Conservation (phyloP, 2,113 vertebrate species). For the Scomber colias region DNA sequence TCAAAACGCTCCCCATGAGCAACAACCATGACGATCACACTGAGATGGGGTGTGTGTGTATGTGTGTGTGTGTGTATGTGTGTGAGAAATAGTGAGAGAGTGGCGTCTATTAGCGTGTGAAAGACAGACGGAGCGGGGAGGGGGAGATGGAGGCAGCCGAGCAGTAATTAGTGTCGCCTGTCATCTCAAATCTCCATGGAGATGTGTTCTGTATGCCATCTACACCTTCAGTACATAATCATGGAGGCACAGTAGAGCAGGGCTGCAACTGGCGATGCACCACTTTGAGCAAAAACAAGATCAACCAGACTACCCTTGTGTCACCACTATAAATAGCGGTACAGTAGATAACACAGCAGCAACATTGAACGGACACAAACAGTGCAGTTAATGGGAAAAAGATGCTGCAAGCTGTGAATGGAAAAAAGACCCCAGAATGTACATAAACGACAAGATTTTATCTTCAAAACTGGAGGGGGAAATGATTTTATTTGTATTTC, state of each 20-base stretch:
- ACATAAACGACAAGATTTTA: conserved; percentile 5
- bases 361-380: not conserved
- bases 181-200: conserved; percentile 82
- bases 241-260: conserved; percentile 60
- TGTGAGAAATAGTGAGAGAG: conserved; percentile 12
- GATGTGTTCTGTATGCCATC: conserved; percentile 73
- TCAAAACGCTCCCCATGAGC: conserved; percentile 41
- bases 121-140: conserved; percentile 28
- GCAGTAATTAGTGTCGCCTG: conserved; percentile 76
- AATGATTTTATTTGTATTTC: conserved; percentile 78
- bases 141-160: conserved; percentile 44
- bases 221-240: conserved; percentile 69
- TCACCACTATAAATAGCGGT: conserved; percentile 54
- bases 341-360: conserved; percentile 39
- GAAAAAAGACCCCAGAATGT: conserved; percentile 1
- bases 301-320: conserved; percentile 38
- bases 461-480: conserved; percentile 45
- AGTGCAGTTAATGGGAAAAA: conserved; percentile 1
- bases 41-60: conserved; percentile 22
- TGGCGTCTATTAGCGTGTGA: conserved; percentile 38
- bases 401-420: conserved; percentile 22
- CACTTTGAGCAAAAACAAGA: conserved; percentile 38
- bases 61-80: conserved; percentile 6
- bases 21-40: conserved; percentile 27
- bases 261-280: conserved; percentile 56